Evolutionary conservation across 2,888 invertebrate genomes (phyloP), one percentile per base, ranked within the genome.

Genomic region (Tenthredo scrophulariae): DNA sequence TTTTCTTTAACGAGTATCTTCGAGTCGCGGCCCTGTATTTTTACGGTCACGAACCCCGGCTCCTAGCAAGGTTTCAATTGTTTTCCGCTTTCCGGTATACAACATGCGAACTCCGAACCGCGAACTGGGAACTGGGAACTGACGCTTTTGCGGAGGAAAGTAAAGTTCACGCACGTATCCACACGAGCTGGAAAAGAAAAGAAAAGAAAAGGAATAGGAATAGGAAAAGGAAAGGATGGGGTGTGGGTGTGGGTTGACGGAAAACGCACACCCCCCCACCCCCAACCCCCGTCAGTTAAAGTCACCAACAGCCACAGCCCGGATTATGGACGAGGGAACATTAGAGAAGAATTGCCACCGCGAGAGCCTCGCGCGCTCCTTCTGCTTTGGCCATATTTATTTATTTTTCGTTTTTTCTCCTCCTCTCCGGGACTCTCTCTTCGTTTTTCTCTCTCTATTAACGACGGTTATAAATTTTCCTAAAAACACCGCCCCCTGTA

Each of bases 291-390:
- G 87, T 88, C 89, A 89, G 90, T 89, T 89, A 90, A 90, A 92
- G 91, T 92, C 92, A 91, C 75, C 87, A 86, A 87, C 92, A 92
- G 92, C 89, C 87, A 88, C 90, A 85, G 87, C 87, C 87, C 85
- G 87, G 88, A 91, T 92, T 92, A 92, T 91, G 91, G 89, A 92
- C 91, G 92, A 91, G 89, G 89, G 87, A 86, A 85, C 87, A 86
- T 88, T 89, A 87, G 86, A 84, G 90, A 90, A 87, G 87, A 85
- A 88, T 87, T 83, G 84, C 85, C 88, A 86, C 87, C 74, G 89
- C 86, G 86, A 77, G 40, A 84, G 43, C 72, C 40, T 40, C 72
- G n/a, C 72, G 72, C 22, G 85, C 87, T 87, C 89, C 89, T 87
- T 87, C 87, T 89, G 88, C 88, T 86, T 72, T 86, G 79, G 89